A percentile compares a stretch with the other conserved stretches of the same genome.
These are phyloP conservation scores for Volucella bombylans DNA, from an alignment of 2,888 invertebrate genomes.

Conservation along the genomic window DNA sequence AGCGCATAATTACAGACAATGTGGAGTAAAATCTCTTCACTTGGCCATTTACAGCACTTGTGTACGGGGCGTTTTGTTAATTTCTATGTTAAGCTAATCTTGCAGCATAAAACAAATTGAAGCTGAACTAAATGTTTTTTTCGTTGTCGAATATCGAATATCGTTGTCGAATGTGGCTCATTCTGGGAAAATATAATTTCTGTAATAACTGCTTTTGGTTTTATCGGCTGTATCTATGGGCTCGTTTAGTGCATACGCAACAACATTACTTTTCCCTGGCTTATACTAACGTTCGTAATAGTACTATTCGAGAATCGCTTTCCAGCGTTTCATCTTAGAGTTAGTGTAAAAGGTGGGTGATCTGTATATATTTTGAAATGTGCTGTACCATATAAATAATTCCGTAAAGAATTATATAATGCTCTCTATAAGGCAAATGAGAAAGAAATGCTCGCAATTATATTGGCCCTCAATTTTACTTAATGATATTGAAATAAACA, in stretches of 20 bases:
- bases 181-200: too few relatives aligned
- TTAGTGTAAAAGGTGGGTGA: too few relatives aligned
- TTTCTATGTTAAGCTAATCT: too few relatives aligned
- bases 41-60: conserved; percentile 55
- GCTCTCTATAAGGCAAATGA: too few relatives aligned
- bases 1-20: conserved; percentile 57
- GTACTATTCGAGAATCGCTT: too few relatives aligned
- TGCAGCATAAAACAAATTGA: too few relatives aligned
- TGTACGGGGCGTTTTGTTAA: too few relatives aligned
- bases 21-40: conserved; percentile 62
- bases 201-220: too few relatives aligned
- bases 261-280: conserved; percentile 1
- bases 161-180: conserved; percentile 14
- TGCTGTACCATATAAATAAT: conserved; percentile 10
- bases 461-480: conserved; percentile 15
- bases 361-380: neutral
- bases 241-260: neutral
- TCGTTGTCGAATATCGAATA: conserved; percentile 48
- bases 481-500: conserved; percentile 5
- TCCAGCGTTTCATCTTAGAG: too few relatives aligned
- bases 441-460: conserved; percentile 2
- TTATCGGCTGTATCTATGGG: too few relatives aligned
- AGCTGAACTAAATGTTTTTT: too few relatives aligned
- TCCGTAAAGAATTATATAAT: conserved; percentile 1
- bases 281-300: too few relatives aligned